phyloP scores from a whole-genome alignment of 2,113 vertebrate genomes.

The Carettochelys insculpta region DNA sequence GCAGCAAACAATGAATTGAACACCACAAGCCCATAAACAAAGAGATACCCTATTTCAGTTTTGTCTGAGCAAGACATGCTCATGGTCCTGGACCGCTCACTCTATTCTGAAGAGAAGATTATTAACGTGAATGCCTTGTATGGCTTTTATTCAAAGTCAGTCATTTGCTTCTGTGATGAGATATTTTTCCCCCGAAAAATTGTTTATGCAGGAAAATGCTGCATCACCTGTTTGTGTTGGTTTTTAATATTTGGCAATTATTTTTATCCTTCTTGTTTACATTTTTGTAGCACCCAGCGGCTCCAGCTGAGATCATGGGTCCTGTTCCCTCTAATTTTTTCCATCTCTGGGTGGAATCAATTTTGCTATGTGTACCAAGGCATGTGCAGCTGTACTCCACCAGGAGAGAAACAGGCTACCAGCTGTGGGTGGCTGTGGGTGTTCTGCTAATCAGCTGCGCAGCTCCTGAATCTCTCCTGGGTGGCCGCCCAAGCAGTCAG shows the following conservation, averaged over 20 bases:
- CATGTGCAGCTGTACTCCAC: too few relatives aligned
- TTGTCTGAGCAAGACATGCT: not conserved
- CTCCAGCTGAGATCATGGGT: not conserved
- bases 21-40: slow-evolving; percentile 50
- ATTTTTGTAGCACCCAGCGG: not conserved
- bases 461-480: too few relatives aligned
- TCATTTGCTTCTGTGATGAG: not conserved
- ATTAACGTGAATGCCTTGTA: not conserved
- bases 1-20: slow-evolving; percentile 32
- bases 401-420: too few relatives aligned
- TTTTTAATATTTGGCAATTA: not conserved
- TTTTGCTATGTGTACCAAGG: too few relatives aligned
- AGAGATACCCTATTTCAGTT: slow-evolving; percentile 29
- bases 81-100: not conserved
- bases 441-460: too few relatives aligned
- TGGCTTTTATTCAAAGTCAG: not conserved
- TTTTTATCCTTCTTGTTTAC: fast-evolving
- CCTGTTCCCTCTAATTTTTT: too few relatives aligned
- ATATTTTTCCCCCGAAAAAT: slow-evolving; percentile 12
- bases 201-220: slow-evolving; percentile 26
- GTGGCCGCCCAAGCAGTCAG: too few relatives aligned
- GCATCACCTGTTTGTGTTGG: not conserved
- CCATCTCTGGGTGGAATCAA: too few relatives aligned
- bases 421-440: too few relatives aligned
- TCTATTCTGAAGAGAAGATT: not conserved